Conservation (phyloP, 2,797 vertebrate species). For the Sebastes paucispinis region DNA sequence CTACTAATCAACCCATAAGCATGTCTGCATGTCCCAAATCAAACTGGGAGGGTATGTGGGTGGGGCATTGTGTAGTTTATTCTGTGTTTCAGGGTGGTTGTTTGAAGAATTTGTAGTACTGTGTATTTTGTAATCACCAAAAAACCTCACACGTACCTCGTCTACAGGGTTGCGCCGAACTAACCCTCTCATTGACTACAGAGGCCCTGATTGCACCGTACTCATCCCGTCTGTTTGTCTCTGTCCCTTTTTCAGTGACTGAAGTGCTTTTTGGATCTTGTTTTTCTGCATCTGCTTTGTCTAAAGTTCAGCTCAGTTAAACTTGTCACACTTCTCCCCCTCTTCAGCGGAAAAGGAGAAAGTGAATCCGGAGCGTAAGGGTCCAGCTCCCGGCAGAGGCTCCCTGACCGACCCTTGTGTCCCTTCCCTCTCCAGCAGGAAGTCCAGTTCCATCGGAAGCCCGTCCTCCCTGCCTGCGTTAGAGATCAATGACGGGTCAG, state of each 20-base stretch:
- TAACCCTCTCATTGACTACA: constrained; percentile 56
- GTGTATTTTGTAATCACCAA: constrained; percentile 19
- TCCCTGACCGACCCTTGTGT: constrained; percentile 35
- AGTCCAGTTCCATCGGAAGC: constrained; percentile 8
- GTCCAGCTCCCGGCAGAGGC: constrained; percentile 14
- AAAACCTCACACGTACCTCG: constrained; percentile 10
- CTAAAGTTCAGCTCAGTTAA: neutral
- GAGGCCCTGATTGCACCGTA: constrained; percentile 56
- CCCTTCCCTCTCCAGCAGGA: constrained; percentile 48
- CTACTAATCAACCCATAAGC: constrained; percentile 80
- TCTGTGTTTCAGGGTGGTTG: constrained; percentile 19
- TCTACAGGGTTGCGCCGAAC: constrained; percentile 39
- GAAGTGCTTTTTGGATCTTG: constrained; percentile 14
- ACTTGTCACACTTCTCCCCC: neutral
- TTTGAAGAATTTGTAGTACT: constrained; percentile 19
- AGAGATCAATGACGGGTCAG: constrained; percentile 59
- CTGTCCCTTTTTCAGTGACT: neutral
- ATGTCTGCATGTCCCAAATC: constrained; percentile 83
- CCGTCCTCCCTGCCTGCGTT: constrained; percentile 16
- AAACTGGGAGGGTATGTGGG: constrained; percentile 43
- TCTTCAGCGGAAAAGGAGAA: constrained; percentile 74
- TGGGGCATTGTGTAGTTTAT: constrained; percentile 15
- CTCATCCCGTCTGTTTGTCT: constrained; percentile 35
- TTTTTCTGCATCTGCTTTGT: neutral
- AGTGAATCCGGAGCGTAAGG: constrained; percentile 60